A percentile compares a stretch with the other conserved stretches of the same genome.
Evolutionary conservation across 1,140 invertebrate genomes (phyloP).

Genomic region (Brachystomella parvula): DNA sequence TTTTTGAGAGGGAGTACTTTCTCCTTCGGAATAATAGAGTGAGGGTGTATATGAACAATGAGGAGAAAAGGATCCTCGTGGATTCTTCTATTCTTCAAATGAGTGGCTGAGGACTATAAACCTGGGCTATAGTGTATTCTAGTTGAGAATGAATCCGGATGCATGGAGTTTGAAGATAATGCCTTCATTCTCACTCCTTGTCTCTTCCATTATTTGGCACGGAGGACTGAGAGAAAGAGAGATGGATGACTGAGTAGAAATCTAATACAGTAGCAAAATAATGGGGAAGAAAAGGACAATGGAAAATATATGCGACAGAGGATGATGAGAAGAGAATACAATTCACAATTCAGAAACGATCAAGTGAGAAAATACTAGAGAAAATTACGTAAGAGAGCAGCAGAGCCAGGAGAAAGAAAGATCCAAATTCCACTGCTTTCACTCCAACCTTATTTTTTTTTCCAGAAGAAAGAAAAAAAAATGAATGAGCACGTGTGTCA

Average conservation of each 20-base stretch:
- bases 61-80: background rate
- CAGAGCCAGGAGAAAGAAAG: no score
- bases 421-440: no score
- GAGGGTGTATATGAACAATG: background rate
- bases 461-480: no score
- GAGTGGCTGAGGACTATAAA: background rate
- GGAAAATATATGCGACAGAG: background rate
- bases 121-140: no score
- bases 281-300: background rate
- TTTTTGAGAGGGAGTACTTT: background rate
- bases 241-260: conserved; percentile 6
- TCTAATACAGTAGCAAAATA: background rate
- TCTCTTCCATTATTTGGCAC: background rate
- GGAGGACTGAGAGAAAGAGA: no score
- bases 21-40: background rate
- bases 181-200: background rate
- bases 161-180: conserved; percentile 8
- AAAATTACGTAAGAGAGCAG: no score
- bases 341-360: background rate
- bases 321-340: background rate
- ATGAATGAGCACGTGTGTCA: no score
- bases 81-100: background rate
- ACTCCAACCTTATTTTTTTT: no score
- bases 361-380: background rate
- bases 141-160: no score